Evolutionary conservation across 2,797 vertebrate genomes (phyloP).

Genomic region (Pipistrellus pygmaeus): DNA sequence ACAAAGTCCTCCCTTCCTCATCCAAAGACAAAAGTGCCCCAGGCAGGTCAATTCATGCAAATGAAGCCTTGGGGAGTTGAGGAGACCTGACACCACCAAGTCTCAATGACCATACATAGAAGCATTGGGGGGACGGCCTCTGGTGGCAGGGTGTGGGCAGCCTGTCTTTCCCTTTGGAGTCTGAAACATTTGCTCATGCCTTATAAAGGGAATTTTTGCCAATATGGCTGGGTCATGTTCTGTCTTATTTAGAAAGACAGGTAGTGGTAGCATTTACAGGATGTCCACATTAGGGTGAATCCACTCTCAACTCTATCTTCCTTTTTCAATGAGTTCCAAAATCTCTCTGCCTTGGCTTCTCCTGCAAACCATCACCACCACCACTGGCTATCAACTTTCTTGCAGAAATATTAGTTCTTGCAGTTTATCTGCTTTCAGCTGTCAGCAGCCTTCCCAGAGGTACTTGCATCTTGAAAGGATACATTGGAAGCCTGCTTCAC

Average conservation of each 20-base stretch:
- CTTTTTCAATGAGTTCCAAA: background rate
- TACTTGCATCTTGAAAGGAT: background rate
- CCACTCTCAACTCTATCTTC: background rate
- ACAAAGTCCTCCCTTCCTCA: background rate
- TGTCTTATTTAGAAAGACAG: background rate
- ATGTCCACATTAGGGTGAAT: too few species aligned
- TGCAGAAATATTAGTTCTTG: background rate
- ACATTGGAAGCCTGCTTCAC: background rate
- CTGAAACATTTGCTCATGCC: background rate
- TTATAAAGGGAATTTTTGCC: background rate
- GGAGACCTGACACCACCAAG: background rate
- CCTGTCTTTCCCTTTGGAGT: background rate
- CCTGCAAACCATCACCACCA: background rate
- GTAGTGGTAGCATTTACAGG: background rate
- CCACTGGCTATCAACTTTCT: background rate
- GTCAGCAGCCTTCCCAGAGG: background rate
- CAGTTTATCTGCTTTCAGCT: background rate
- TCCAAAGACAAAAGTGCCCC: background rate
- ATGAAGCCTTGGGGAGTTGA: background rate
- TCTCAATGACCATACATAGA: background rate
- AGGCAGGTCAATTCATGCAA: background rate
- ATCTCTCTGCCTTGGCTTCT: background rate
- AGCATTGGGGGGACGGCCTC: background rate
- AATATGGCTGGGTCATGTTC: background rate
- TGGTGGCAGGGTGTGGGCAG: background rate